Base-by-base conservation (phyloP, 2,113 vertebrate genomes). In the Gopherus flavomarginatus region DNA sequence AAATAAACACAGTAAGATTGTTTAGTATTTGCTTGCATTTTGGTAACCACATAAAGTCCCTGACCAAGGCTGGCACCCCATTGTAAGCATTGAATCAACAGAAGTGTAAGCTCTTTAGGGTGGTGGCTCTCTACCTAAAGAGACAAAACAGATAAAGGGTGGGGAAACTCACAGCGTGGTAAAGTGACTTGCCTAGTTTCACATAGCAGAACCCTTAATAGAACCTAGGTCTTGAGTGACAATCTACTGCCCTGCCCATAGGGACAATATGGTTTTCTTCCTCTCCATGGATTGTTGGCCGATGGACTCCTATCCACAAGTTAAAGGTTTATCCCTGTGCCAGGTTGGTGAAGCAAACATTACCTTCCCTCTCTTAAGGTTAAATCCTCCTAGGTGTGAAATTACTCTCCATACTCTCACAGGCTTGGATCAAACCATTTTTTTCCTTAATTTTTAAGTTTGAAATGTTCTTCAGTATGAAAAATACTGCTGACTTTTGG, bases 1-100 rank as follows among this genome's bases (percentile, higher is more conserved):
- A 92, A 95, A 89, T 11, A 89, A 95, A 83, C 5, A 50, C 93
- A 35, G n/a, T 72, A 19, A n/a, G 35, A 72, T 38, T n/a, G 35
- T 65, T 38, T n/a, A 72, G 19, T 11, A 72, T 72, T 69, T 81
- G 83, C 94, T 96, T 94, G 62, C 2, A 35, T 47, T 86, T 81
- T 42, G 16, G 29, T 89, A 90, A 88, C 27, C 14, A 69, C 12
- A 31, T 16, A 35, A 31, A n/a, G 35, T 69, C 35, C 65, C 19
- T n/a, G 35, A 69, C 35, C 4, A n/a, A 21, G 16, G 5, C 8
- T 69, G 35, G 35, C 35, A 38, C 17, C 16, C 4, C 4, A 10
- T 4, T n/a, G 65, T 16, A 38, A n/a, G 19, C 65, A 38, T 11
- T 72, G 65, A 38, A 38, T n/a, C 22, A 72, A 38, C 65, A 38